Percentiles rank a stretch among this genome's conserved stretches.
phyloP scores from a whole-genome alignment of 2,888 invertebrate genomes.

The Pimpla rufipes region DNA sequence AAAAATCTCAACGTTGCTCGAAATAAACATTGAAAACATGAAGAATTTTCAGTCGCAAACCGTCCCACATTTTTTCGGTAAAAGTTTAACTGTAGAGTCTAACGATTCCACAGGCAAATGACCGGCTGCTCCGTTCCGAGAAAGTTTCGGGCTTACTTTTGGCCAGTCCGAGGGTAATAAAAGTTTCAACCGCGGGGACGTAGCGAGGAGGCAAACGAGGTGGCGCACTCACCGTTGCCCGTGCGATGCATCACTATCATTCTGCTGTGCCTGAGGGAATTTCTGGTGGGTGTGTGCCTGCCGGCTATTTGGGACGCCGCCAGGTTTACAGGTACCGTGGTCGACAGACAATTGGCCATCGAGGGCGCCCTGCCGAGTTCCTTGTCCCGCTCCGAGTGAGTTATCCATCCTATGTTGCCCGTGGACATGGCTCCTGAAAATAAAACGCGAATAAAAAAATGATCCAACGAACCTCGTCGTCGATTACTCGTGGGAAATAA shows the following conservation, averaged over 20 bases:
- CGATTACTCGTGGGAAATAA: too few relatives aligned
- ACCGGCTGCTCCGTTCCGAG: not conserved
- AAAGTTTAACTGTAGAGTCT: conserved; percentile 1
- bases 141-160: conserved; percentile 12
- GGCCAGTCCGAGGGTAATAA: not conserved
- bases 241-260: conserved; percentile 89
- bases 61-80: not conserved
- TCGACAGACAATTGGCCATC: conserved; percentile 87
- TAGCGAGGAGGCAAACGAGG: too few relatives aligned
- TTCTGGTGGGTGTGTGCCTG: conserved; percentile 89
- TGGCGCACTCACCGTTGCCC: conserved; percentile 86
- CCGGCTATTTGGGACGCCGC: conserved; percentile 88
- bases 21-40: too few relatives aligned
- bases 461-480: too few relatives aligned
- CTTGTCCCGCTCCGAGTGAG: conserved; percentile 76
- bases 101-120: not conserved
- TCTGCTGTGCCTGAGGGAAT: conserved; percentile 89
- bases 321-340: conserved; percentile 90
- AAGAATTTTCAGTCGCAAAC: not conserved
- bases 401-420: conserved; percentile 79
- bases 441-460: not conserved
- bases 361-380: conserved; percentile 84
- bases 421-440: conserved; percentile 79
- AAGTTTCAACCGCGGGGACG: not conserved
- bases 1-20: too few relatives aligned